Evolutionary conservation across 2,888 invertebrate genomes (phyloP).

Genomic region (Macaria notata): DNA sequence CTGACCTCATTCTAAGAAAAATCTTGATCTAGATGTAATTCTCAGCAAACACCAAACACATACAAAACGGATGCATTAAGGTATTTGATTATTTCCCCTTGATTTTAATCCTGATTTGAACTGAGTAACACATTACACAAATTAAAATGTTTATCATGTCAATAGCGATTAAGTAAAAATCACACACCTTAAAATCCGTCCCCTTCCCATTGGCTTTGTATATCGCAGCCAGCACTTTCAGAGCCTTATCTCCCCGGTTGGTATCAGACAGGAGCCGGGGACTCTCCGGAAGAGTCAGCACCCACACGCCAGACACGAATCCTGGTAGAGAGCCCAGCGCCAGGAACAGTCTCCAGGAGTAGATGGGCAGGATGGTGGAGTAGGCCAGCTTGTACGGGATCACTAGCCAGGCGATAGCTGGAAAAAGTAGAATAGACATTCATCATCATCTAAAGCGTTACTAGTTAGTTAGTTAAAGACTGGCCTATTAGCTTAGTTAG

Average conservation of each 20-base stretch:
- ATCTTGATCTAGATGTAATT: no score
- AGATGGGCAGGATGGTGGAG: conserved; percentile 68
- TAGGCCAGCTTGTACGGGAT: conserved; percentile 77
- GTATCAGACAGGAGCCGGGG: conserved; percentile 85
- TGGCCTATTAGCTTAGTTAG: no score
- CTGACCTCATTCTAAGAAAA: no score
- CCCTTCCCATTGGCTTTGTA: conserved; percentile 75
- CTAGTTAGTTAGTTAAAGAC: no score
- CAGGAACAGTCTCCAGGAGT: conserved; percentile 88
- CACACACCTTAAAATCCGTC: conserved; percentile 77
- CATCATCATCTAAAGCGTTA: no score
- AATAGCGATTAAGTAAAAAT: conserved; percentile 2
- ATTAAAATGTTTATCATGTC: no score
- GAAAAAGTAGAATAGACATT: conserved; percentile 30
- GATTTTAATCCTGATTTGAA: no score
- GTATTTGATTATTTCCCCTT: no score
- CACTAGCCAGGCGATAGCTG: conserved; percentile 85
- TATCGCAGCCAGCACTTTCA: conserved; percentile 82
- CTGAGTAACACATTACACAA: no score
- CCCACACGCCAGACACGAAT: conserved; percentile 81
- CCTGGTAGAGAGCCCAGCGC: conserved; percentile 85
- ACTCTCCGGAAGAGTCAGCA: conserved; percentile 85
- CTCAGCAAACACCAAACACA: no score
- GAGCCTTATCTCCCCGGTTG: conserved; percentile 80
- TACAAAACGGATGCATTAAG: no score